phyloP scores from a whole-genome alignment of 2,888 invertebrate genomes.

The Orthosia cruda region DNA sequence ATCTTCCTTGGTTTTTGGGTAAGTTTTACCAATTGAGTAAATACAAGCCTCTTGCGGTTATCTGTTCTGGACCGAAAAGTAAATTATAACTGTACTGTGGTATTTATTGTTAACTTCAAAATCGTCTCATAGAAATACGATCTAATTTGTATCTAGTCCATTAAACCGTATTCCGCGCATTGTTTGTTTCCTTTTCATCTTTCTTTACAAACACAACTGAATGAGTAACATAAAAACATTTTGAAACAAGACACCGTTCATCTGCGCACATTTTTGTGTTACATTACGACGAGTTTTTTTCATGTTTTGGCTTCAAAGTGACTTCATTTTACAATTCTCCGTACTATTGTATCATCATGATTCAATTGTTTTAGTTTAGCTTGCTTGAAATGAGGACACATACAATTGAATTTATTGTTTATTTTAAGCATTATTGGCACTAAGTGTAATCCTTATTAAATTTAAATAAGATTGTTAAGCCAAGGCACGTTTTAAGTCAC shows the following conservation, averaged over 20 bases:
- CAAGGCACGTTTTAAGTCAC: slow-evolving; percentile 23
- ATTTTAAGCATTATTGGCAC: slow-evolving; percentile 9
- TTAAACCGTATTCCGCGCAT: slow-evolving; percentile 23
- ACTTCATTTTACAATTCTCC: slow-evolving; percentile 45
- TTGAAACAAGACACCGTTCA: slow-evolving; percentile 63
- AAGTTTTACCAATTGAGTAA: not conserved
- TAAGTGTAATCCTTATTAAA: slow-evolving; percentile 14
- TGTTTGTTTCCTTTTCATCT: slow-evolving; percentile 47
- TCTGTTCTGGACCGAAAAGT: not conserved
- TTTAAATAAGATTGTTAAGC: slow-evolving; percentile 18
- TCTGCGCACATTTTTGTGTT: slow-evolving; percentile 56
- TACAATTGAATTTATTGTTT: slow-evolving; percentile 9
- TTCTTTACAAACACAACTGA: slow-evolving; percentile 42
- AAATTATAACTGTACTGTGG: not conserved
- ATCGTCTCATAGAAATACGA: slow-evolving; percentile 20
- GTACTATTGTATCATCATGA: slow-evolving; percentile 46
- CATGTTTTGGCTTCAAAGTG: slow-evolving; percentile 37
- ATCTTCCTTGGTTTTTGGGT: not conserved
- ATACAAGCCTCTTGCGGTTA: not conserved
- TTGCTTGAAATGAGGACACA: slow-evolving; percentile 25
- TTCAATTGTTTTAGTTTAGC: slow-evolving; percentile 47
- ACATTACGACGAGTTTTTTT: slow-evolving; percentile 52
- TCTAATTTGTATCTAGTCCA: slow-evolving; percentile 30
- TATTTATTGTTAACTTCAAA: not conserved
- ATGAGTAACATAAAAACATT: slow-evolving; percentile 43